Conservation (phyloP, 1,140 invertebrate genomes). For the Drosophila varians region DNA sequence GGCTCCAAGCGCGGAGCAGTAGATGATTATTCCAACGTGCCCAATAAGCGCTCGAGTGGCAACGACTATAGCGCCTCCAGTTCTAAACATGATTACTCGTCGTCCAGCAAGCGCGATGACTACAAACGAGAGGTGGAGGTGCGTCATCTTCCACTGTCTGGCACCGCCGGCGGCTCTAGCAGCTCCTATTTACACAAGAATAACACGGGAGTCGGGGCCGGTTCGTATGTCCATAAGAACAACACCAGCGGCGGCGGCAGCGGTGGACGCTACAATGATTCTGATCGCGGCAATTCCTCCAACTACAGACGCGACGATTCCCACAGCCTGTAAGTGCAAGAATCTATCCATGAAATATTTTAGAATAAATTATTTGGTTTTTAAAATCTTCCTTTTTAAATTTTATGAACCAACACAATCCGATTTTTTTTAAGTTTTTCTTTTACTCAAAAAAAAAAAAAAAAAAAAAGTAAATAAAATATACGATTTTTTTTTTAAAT, state of each 20-base stretch:
- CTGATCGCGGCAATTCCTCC: conserved; percentile 60
- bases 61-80: conserved; percentile 66
- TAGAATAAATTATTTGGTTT: neutral
- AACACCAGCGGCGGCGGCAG: conserved; percentile 40
- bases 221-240: conserved; percentile 65
- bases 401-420: neutral
- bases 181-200: conserved; percentile 69
- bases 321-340: conserved; percentile 52
- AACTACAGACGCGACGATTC: conserved; percentile 74
- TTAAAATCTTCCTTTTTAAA: neutral
- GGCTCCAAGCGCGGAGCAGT: conserved; percentile 67
- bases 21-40: conserved; percentile 68
- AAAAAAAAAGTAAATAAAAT: neutral
- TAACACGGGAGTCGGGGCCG: conserved; percentile 36
- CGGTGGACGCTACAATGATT: conserved; percentile 68
- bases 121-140: conserved; percentile 71
- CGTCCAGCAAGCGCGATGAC: conserved; percentile 70
- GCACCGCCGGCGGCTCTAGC: conserved; percentile 44
- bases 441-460: neutral
- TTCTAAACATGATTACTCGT: conserved; percentile 66
- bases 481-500: neutral
- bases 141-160: conserved; percentile 64
- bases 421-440: no score
- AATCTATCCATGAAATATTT: neutral
- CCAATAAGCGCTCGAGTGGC: conserved; percentile 67